phyloP scores from a whole-genome alignment of 2,113 vertebrate species.

The Phalacrocorax pelagicus region DNA sequence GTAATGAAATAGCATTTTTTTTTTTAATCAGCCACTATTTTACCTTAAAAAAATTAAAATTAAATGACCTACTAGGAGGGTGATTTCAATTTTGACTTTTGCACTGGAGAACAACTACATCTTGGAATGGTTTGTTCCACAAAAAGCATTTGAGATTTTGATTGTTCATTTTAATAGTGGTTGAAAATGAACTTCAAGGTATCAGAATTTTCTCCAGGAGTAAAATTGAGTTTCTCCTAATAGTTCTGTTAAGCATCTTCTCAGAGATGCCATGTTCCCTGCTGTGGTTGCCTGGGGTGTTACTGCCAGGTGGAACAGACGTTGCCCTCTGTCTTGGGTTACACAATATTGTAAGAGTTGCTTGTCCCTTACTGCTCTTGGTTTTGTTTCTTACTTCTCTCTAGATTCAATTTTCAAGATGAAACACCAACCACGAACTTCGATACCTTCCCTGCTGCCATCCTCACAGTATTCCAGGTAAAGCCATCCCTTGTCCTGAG shows the following conservation, averaged over 20 bases:
- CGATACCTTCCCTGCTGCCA: constrained; percentile 95
- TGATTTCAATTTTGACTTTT: background rate
- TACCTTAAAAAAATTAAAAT: background rate
- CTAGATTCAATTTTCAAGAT: constrained; percentile 93
- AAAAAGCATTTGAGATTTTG: background rate
- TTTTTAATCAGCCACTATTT: background rate
- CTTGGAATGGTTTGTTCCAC: background rate
- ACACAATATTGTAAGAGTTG: background rate
- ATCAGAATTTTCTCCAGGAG: background rate
- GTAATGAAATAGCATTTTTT: background rate
- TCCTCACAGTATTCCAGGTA: constrained; percentile 98
- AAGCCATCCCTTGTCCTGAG: background rate
- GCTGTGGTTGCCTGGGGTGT: background rate
- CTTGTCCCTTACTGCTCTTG: background rate
- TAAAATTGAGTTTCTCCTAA: background rate
- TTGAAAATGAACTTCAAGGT: background rate
- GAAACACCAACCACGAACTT: constrained; percentile 97
- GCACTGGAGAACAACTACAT: background rate
- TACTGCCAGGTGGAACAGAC: background rate
- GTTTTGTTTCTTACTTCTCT: background rate
- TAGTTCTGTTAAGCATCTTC: background rate
- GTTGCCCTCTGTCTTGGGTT: background rate
- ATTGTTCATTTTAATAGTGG: background rate
- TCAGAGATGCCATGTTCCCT: accelerated
- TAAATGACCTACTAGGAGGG: background rate